phyloP scores from a whole-genome alignment of 2,888 invertebrate species.

The Polietes domitor region DNA sequence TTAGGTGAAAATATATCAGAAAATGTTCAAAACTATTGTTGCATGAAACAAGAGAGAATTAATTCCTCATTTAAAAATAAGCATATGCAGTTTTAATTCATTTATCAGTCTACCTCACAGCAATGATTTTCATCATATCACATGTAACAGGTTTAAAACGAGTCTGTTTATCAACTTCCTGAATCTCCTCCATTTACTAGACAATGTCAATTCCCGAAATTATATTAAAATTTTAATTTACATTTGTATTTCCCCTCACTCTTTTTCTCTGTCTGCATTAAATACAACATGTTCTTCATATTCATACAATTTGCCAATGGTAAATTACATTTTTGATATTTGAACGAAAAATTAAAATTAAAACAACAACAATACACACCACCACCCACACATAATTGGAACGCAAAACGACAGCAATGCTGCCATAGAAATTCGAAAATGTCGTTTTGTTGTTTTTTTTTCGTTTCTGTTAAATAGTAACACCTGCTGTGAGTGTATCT shows the following conservation, averaged over 20 bases:
- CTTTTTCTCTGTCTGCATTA: neutral
- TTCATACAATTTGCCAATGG: neutral
- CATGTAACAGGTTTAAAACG: too few relatives aligned
- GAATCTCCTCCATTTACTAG: too few relatives aligned
- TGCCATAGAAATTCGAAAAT: neutral
- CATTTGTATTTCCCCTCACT: neutral
- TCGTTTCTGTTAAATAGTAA: neutral
- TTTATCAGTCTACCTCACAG: too few relatives aligned
- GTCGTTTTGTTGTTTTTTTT: neutral
- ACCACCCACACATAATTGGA: too few relatives aligned
- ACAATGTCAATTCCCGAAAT: neutral
- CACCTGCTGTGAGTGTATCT: constrained; percentile 15
- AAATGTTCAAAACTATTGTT: too few relatives aligned
- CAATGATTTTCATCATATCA: too few relatives aligned
- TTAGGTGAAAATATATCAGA: too few relatives aligned
- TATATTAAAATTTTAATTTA: neutral
- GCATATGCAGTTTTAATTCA: too few relatives aligned
- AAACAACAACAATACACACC: neutral
- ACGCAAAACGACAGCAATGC: neutral
- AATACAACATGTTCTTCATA: neutral
- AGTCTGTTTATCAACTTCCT: too few relatives aligned
- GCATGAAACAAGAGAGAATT: too few relatives aligned
- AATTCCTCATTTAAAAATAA: too few relatives aligned
- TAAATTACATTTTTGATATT: constrained; percentile 1
- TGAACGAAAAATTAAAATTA: neutral